Conservation (phyloP, 2,888 invertebrate genomes). For the Troides oblongomaculatus region DNA sequence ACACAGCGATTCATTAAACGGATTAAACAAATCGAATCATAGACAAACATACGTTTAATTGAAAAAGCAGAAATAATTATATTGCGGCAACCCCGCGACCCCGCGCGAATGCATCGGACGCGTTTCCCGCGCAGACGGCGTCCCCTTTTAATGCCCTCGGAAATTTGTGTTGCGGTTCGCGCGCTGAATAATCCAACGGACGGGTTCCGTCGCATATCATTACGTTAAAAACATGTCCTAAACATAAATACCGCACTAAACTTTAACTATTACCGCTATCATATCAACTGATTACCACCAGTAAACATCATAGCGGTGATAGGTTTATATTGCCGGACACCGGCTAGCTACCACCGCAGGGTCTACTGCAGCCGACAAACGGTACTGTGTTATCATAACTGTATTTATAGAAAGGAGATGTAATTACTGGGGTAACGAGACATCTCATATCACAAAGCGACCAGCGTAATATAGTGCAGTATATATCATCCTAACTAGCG, state of each 20-base stretch:
- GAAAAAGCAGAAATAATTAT: slow-evolving; percentile 7
- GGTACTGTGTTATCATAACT: no score
- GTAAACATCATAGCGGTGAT: no score
- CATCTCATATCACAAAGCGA: no score
- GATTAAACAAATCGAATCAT: slow-evolving; percentile 12
- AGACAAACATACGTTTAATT: neutral
- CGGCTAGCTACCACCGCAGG: no score
- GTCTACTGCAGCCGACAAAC: no score
- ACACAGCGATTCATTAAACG: slow-evolving; percentile 1
- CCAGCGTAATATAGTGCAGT: no score
- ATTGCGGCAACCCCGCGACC: slow-evolving; percentile 33
- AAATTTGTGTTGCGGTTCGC: slow-evolving; percentile 40
- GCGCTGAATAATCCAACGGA: slow-evolving; percentile 42
- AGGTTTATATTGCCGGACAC: no score
- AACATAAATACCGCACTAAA: neutral
- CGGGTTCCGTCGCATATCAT: slow-evolving; percentile 29
- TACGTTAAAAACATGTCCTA: slow-evolving; percentile 26
- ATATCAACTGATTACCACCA: no score
- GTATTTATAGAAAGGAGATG: no score
- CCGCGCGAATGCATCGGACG: slow-evolving; percentile 59
- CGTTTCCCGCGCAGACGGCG: slow-evolving; percentile 37
- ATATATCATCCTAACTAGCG: no score
- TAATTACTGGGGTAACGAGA: no score
- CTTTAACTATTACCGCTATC: no score
- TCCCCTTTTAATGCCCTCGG: slow-evolving; percentile 34